Evolutionary conservation across 1,140 invertebrate genomes (phyloP), one percentile per base, ranked within the genome.

Genomic region (Chrysomallon squamiferum): DNA sequence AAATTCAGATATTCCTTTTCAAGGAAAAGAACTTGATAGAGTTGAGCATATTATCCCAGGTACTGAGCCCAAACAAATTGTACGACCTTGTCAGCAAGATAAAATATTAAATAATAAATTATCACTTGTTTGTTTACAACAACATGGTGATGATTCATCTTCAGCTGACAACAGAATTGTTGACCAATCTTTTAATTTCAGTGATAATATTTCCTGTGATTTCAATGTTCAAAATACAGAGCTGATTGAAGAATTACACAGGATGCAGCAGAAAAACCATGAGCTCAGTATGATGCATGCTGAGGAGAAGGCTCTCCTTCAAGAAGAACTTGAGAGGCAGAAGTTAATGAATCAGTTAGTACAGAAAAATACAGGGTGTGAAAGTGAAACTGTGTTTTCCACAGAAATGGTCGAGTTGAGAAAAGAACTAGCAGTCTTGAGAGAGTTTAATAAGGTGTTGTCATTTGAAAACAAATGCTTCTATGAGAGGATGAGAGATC

Each of bases 281-380:
- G 75, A 81, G 59, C 81, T 77, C 22, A 80, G 79, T 64, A 73
- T 75, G 33, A 65, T 79, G 4, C 79, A 79, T 69, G 69, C 70
- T n/a, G 68, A 75, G 45, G 81, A 83, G 64, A 81, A 72, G 54
- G 65, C 71, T 22, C 63, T 80, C 15, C 54, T 83, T 15, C 69
- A 77, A 6, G 78, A 79, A 68, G 74, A 72, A 6, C 61, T 83
- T 18, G 75, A 76, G 30, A 72, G 68, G 33, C 75, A 80, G 25
- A 68, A 68, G 52, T 2, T 56, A 18, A 35, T 35, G 18, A 65
- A 65, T 18, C 41, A 70, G 43, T 25, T 20, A 25, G 22, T 66
- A 33, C 50, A 52, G 18, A 41, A 59, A 32, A 69, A 52, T 29
- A 49, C 35, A 30, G 50, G n/a, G 13, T 59, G 33, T 18, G 33